These are phyloP conservation scores for Laticauda laticaudata DNA, from an alignment of 2,113 vertebrate species.

Conservation along the genomic window DNA sequence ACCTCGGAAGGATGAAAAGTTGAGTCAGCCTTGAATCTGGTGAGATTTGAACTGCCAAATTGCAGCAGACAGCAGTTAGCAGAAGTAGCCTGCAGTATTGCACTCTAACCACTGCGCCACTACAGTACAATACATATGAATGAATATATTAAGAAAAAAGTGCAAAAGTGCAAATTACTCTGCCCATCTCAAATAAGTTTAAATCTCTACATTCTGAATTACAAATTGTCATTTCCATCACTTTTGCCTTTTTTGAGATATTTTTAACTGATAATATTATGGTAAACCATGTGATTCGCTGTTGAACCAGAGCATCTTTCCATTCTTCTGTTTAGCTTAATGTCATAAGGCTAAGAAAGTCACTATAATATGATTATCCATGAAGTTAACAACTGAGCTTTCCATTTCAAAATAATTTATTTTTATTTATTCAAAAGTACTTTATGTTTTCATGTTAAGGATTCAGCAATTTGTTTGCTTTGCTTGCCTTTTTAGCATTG, in stretches of 20 bases:
- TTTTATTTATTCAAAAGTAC: fast-evolving
- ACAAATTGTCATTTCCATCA: neutral
- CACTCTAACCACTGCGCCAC: no score
- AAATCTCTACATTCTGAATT: neutral
- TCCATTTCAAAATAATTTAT: conserved; percentile 15
- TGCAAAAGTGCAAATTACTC: neutral
- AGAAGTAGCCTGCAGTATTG: no score
- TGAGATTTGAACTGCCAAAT: no score
- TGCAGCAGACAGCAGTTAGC: no score
- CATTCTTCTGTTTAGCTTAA: neutral
- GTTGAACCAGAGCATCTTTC: neutral
- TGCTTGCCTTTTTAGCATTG: conserved; percentile 1
- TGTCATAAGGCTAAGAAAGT: neutral
- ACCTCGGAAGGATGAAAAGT: no score
- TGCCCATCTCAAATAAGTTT: neutral
- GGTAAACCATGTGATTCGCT: neutral
- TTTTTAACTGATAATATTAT: neutral
- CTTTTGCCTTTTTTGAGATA: neutral
- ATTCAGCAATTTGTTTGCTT: neutral
- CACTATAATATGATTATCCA: neutral
- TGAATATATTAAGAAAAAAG: neutral
- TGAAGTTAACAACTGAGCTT: neutral
- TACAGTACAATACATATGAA: no score
- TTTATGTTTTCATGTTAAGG: conserved; percentile 27
- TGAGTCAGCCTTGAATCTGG: no score